Evolutionary conservation across 2,113 vertebrate species (phyloP), one percentile per base, ranked within the genome.

Genomic region (Ptychochromis oligacanthus): DNA sequence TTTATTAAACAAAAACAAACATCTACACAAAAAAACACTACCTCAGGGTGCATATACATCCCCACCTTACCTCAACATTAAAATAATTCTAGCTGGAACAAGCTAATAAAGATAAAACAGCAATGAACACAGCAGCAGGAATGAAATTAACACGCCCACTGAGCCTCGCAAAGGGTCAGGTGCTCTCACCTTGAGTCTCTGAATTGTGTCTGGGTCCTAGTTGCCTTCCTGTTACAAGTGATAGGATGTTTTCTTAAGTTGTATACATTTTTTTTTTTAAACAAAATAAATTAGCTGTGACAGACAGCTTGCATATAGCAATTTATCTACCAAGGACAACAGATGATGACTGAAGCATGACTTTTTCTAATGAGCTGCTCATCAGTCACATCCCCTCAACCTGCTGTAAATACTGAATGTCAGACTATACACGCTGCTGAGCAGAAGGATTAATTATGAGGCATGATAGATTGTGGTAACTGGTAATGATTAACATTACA

Each of bases 381-480:
- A 36, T 88, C 43, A 17, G 43, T 67, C 18, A 36, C 9, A 81
- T 82, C 72, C 79, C 76, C 62, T 75, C 72, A 76, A 77, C 77
- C 86, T 84, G 77, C 56, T 60, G 83, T 36, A 77, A 67, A 52
- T 46, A 75, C 13, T 13, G 24, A 75, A 52, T 46, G 64, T 67
- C 83, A 46, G 15, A 49, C 43, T 6, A 28, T 18, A 46, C 24
- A 36, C 10, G 14, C 6, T 31, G 38, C 36, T 28, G 40, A 77
- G 74, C 46, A 62, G 40, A 77, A 56, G 67, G 46, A 82, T 87
- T 82, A 65, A 84, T 80, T 24, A 70, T 49, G 56, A 59, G 59
- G 76, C 62, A 79, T 80, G 26, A 57, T 49, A 59, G 79, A 86
- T 82, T 75, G 57, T 46, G 49, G 22, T 83, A 80, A 86, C 74